Base-by-base conservation (phyloP, 1,140 invertebrate species). In the Calephelis nemesis region DNA sequence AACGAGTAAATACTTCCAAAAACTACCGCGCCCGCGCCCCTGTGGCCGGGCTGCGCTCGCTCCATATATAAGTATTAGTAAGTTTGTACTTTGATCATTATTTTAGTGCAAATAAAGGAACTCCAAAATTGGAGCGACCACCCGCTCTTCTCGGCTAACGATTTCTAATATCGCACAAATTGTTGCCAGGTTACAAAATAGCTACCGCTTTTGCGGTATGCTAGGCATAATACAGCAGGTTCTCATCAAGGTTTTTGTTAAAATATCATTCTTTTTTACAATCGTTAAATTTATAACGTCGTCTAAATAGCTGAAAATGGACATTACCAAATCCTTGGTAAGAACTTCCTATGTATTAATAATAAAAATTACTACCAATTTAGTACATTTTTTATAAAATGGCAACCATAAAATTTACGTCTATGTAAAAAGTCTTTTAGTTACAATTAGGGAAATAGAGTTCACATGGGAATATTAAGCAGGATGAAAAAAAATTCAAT, bases 61-160 rank as follows among this genome's bases (percentile, higher is more conserved):
- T 63, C 75, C 69, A 70, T 78, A 76, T 72, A 73, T 74, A 75
- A 79, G 78, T 79, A 76, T 81, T 71, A 72, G 76, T 81, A 77
- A 85, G 77, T 85, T 87, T 87, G 85, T 87, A 87, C 85, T 87
- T 85, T 87, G 79, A 84, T 84, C 81, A 85, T 84, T 82, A 78
- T 81, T 79, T 80, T 75, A 83, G 84, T 85, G 81, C 81, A 81
- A 81, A 74, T 71, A 79, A 79, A 78, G 76, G 74, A 80, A 78
- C 77, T 79, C 73, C 67, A 77, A 76, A 72, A 71, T 74, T 72
- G 74, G 73, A 72, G 74, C 76, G 77, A 71, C 70, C 69, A 45
- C 50, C 50, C 50, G 50, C 52, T 39, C 52, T 52, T 66, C 30
- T 65, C 64, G 64, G 49, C 64, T 65, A 65, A 65, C 64, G 42